phyloP scores from a whole-genome alignment of 2,113 vertebrate genomes.

The Cavia aperea region DNA sequence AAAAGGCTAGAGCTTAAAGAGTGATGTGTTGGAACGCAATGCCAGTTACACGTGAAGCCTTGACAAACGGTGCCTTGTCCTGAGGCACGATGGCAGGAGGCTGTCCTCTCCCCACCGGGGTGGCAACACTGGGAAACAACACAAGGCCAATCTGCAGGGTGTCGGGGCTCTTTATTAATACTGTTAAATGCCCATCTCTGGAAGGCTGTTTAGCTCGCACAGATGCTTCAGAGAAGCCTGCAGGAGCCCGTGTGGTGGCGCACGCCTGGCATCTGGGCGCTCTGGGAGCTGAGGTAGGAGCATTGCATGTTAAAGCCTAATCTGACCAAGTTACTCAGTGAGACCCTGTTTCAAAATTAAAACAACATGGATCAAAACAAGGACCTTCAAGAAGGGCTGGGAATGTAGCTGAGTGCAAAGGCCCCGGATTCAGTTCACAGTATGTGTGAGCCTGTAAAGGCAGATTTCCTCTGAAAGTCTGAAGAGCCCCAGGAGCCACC shows the following conservation, averaged over 20 bases:
- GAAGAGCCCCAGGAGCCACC: background rate
- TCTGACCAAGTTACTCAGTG: background rate
- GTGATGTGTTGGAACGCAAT: background rate
- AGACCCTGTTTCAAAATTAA: background rate
- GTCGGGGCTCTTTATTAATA: background rate
- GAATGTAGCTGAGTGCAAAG: background rate
- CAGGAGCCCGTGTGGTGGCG: background rate
- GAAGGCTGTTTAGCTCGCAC: background rate
- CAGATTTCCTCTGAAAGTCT: background rate
- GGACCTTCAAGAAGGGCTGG: background rate
- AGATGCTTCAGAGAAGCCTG: background rate
- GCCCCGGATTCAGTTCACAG: background rate
- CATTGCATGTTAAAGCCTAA: background rate
- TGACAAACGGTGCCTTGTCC: background rate
- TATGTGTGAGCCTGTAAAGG: background rate
- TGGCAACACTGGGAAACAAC: background rate
- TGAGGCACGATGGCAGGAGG: background rate
- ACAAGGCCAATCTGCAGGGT: background rate
- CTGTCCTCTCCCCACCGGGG: background rate
- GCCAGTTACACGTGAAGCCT: background rate
- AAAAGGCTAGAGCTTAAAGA: constrained; percentile 9
- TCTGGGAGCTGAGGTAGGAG: background rate
- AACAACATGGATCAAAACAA: background rate
- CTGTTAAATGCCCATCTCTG: background rate
- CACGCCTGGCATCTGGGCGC: background rate